Base-by-base conservation (phyloP, 2,888 invertebrate species). In the Argynnis bischoffii region DNA sequence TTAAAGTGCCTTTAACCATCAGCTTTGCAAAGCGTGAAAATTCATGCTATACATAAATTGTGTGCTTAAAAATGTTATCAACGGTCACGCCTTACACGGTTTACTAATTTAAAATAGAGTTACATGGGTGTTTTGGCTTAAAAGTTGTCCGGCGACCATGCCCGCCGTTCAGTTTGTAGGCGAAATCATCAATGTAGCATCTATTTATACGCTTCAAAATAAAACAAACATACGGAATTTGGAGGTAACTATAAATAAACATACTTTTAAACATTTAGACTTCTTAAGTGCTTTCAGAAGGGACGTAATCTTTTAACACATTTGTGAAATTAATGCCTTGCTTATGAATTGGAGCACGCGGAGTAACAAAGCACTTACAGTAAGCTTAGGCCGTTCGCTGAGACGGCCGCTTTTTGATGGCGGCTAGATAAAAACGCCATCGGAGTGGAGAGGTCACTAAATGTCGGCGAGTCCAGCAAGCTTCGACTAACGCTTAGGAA, bases 331-430 rank as follows among this genome's bases (percentile, higher is more conserved):
- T 89, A 92, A 91, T 91, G 92, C 90, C 90, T 92, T 87, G 92
- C 92, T 92, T 92, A 79, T 86, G 83, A 41, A 41, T 77, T 84
- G 91, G 92, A 92, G 90, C 92, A 87, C 92, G 92, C 92, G 91
- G 90, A 92, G 90, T 92, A 92, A 92, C 92, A 84, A 85, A 88
- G 90, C 92, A 92, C 92, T 92, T 92, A 92, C 92, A 92, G 92
- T 92, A 90, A 90, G 92, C 92, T 92, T 92, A 84, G 89, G 86
- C 85, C 89, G 90, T 89, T 81, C 78, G 74, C 80, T 85, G 82
- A 77, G 84, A 82, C 86, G 90, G 87, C 84, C 83, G 92, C 92
- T 92, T 90, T 87, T 85, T 85, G 88, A 88, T 81, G 86, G 88
- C 86, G 82, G 88, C 90, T 89, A 89, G 81, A 87, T 85, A 86